Base-by-base conservation (phyloP, 2,797 vertebrate genomes). In the Phoxinus dragarum region DNA sequence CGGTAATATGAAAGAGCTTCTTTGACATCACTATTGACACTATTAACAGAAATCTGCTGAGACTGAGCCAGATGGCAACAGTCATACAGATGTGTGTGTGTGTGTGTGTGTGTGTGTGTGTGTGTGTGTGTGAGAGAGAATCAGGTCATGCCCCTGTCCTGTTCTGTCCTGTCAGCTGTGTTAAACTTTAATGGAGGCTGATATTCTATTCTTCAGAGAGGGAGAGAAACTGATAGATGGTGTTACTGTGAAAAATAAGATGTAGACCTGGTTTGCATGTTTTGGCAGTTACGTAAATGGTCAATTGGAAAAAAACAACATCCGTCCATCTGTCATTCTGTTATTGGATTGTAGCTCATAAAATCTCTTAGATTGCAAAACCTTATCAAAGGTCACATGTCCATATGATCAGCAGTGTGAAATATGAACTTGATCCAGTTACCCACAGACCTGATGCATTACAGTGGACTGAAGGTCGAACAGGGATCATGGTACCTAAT, bases 131-230 rank as follows among this genome's bases (percentile, higher is more conserved):
- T 27, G 36, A 40, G 72, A 16, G 27, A 21, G 59, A 76, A 56
- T 75, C 56, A 68, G 73, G 72, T 85, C 74, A 59, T 84, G 54
- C 40, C 38, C 76, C 61, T 77, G 78, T 74, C 49, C 59, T 86
- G 31, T 74, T 68, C 61, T 71, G 72, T 74, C 61, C 72, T 64
- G 74, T 85, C 71, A 78, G 71, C 80, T 52, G 31, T 54, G 61
- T 54, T 90, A 74, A 90, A 89, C 76, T 86, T 92, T 90, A 90
- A 90, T 88, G 86, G 67, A 44, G 38, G 47, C 36, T 89, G 91
- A 89, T 90, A 89, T 87, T 88, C 56, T 86, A 86, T 75, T 89
- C 83, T 27, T 6, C 11, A 82, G 88, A 88, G 61, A 66, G 67
- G 67, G 80, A 77, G 64, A 78, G 54, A 75, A 75, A 71, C 59